These are phyloP conservation scores for Perizoma affinitatum DNA, from an alignment of 2,888 invertebrate species.

Conservation along the genomic window DNA sequence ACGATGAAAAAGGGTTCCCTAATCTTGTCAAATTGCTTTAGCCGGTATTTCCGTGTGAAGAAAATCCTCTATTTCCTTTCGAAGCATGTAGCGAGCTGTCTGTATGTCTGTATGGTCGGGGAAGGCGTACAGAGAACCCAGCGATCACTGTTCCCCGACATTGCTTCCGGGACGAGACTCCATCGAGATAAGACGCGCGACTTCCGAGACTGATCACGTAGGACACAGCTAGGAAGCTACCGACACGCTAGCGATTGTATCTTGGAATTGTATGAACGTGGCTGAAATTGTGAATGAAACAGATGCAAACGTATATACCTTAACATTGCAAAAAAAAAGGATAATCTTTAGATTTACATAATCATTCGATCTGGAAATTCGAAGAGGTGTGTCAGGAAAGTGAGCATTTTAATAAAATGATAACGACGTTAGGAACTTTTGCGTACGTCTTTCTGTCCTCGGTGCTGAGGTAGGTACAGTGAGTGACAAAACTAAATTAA, in stretches of 20 bases:
- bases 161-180: constrained; percentile 11
- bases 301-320: too few relatives aligned
- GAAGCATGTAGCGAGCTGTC: neutral
- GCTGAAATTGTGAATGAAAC: neutral
- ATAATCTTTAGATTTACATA: too few relatives aligned
- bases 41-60: neutral
- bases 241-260: constrained; percentile 1
- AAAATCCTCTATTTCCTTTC: constrained; percentile 10
- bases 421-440: too few relatives aligned
- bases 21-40: neutral
- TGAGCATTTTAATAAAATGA: too few relatives aligned
- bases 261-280: neutral
- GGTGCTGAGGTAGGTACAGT: too few relatives aligned
- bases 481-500: too few relatives aligned
- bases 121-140: constrained; percentile 4
- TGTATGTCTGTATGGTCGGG: neutral
- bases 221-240: constrained; percentile 16
- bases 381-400: too few relatives aligned
- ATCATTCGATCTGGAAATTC: too few relatives aligned
- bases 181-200: constrained; percentile 34
- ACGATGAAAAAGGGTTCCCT: too few relatives aligned
- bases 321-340: too few relatives aligned
- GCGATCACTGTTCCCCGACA: constrained; percentile 3
- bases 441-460: too few relatives aligned
- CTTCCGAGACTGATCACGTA: constrained; percentile 36